These are phyloP conservation scores for Falco peregrinus DNA, from an alignment of 2,797 vertebrate genomes.

Conservation along the genomic window DNA sequence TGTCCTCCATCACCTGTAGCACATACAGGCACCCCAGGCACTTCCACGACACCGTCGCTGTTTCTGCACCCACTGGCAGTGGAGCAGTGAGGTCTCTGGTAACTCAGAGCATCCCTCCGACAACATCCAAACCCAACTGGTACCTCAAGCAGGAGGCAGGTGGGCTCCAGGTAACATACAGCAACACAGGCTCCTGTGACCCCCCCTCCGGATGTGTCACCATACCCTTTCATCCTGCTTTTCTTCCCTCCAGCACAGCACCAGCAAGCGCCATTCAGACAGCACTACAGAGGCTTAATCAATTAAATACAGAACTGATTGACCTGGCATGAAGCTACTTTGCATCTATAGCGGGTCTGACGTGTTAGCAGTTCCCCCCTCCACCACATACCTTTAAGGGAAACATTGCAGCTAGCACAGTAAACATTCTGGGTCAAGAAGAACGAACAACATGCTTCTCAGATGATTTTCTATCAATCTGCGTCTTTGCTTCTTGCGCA, in stretches of 20 bases:
- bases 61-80: not conserved
- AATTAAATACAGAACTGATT: not conserved
- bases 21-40: rapidly evolving
- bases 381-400: not conserved
- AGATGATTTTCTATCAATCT: not conserved
- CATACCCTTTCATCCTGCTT: not conserved
- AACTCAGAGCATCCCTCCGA: not conserved
- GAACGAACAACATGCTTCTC: not conserved
- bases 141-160: not conserved
- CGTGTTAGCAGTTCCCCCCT: not conserved
- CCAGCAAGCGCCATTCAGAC: not conserved
- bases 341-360: too few relatives aligned
- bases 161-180: not conserved
- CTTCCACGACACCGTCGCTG: rapidly evolving
- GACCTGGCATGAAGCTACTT: too few relatives aligned
- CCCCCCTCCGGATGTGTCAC: rapidly evolving
- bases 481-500: not conserved
- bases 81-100: rapidly evolving
- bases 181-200: not conserved
- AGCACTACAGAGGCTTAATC: not conserved
- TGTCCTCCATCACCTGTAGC: not conserved
- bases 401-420: not conserved
- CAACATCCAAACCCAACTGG: not conserved
- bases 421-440: not conserved
- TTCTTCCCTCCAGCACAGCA: not conserved